phyloP scores from a whole-genome alignment of 2,797 vertebrate genomes.

The Melanotaenia maccullochi region DNA sequence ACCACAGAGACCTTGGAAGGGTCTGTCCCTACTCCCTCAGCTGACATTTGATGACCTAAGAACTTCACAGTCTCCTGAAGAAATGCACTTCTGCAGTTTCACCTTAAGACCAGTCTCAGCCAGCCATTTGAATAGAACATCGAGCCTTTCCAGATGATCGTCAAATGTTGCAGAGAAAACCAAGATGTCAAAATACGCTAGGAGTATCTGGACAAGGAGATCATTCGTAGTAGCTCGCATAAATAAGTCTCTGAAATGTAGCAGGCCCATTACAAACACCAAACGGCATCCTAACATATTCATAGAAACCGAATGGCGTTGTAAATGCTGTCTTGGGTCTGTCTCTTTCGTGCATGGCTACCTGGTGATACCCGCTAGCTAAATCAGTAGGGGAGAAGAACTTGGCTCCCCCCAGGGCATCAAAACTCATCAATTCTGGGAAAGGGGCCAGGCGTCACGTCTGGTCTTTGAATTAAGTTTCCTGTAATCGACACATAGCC shows the following conservation, averaged over 20 bases:
- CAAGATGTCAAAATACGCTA: slow-evolving; percentile 13
- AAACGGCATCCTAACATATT: slow-evolving; percentile 13
- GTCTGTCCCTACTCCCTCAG: background rate
- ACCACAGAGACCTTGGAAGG: slow-evolving; percentile 1
- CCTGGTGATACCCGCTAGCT: slow-evolving; percentile 9
- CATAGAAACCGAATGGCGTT: slow-evolving; percentile 6
- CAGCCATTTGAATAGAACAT: slow-evolving; percentile 5
- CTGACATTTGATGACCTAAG: slow-evolving; percentile 1
- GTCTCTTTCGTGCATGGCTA: background rate
- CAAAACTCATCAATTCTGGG: slow-evolving; percentile 13
- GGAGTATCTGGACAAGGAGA: background rate
- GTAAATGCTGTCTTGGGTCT: slow-evolving; percentile 9
- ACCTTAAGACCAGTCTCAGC: slow-evolving; percentile 11
- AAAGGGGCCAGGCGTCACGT: slow-evolving; percentile 2
- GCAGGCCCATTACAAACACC: slow-evolving; percentile 1
- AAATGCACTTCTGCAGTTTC: slow-evolving; percentile 18
- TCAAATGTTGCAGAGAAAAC: slow-evolving; percentile 13
- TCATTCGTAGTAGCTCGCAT: slow-evolving; percentile 4
- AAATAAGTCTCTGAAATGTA: slow-evolving; percentile 8
- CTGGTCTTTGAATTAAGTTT: slow-evolving; percentile 3
- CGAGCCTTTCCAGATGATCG: background rate
- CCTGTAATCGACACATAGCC: slow-evolving; percentile 15
- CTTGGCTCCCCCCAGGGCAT: background rate
- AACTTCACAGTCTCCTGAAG: slow-evolving; percentile 19
- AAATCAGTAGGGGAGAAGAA: slow-evolving; percentile 23